Conservation (phyloP, 2,888 invertebrate species). For the Ochropacha duplaris region DNA sequence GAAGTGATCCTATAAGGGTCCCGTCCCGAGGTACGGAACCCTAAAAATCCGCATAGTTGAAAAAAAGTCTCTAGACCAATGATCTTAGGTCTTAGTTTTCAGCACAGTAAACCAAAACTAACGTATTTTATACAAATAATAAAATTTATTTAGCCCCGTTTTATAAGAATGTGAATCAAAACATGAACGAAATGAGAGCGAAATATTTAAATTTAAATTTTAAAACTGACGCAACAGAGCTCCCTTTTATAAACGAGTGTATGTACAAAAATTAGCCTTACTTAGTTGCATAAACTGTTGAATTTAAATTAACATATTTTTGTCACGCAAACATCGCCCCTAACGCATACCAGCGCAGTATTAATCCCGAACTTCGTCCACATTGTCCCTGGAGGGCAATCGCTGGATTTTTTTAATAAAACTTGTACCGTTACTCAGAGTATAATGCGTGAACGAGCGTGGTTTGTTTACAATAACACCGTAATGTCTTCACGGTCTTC, state of each 20-base stretch:
- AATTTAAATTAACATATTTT: background rate
- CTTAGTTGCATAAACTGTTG: background rate
- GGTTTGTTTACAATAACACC: conserved; percentile 27
- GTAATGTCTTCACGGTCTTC: conserved; percentile 4
- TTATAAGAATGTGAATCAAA: too few species aligned
- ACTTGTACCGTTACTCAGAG: conserved; percentile 31
- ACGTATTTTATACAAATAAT: too few species aligned
- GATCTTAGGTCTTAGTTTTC: too few species aligned
- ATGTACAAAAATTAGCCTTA: background rate
- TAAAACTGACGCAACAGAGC: too few species aligned
- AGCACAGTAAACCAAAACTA: too few species aligned
- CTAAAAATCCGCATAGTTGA: too few species aligned
- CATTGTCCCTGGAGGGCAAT: conserved; percentile 20
- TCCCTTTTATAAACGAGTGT: too few species aligned
- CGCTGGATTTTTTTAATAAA: conserved; percentile 37
- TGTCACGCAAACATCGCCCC: background rate
- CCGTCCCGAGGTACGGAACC: too few species aligned
- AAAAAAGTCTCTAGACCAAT: too few species aligned
- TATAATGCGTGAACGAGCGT: conserved; percentile 18
- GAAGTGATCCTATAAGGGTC: too few species aligned
- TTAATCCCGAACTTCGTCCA: background rate
- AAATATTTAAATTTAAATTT: background rate
- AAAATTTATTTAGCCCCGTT: too few species aligned
- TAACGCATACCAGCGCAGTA: background rate
- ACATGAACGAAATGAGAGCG: too few species aligned